Conservation (phyloP, 2,113 vertebrate species). For the Corvus hawaiiensis region DNA sequence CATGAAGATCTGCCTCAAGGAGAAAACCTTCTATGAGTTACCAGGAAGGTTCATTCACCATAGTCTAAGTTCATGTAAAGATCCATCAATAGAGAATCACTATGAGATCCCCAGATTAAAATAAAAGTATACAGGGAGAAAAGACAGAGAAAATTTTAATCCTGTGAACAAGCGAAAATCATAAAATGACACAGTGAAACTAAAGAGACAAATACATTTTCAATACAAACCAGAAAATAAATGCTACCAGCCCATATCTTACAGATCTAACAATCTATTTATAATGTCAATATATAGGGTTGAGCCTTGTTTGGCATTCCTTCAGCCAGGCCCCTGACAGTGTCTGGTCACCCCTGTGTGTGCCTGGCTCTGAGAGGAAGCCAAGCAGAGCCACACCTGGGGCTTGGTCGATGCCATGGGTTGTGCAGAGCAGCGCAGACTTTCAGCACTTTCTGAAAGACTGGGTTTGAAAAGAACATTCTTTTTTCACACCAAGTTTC, state of each 20-base stretch:
- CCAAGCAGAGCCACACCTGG: background rate
- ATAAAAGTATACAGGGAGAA: background rate
- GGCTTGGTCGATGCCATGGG: accelerated
- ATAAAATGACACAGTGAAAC: background rate
- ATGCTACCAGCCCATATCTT: background rate
- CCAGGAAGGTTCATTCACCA: background rate
- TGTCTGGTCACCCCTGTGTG: background rate
- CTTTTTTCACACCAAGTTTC: background rate
- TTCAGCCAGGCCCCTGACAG: background rate
- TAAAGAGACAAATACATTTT: background rate
- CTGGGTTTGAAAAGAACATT: background rate
- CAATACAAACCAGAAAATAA: background rate
- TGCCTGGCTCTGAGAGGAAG: background rate
- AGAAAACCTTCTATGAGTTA: background rate
- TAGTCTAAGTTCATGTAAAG: background rate
- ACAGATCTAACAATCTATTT: background rate
- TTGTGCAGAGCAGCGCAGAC: accelerated
- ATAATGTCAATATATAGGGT: background rate
- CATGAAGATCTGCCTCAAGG: background rate
- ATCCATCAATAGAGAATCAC: background rate
- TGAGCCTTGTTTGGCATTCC: background rate
- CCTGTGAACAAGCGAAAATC: background rate
- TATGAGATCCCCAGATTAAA: background rate
- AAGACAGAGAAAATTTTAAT: background rate
- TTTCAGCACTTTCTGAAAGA: background rate